These are phyloP conservation scores for Mustela lutreola DNA, from an alignment of 2,113 vertebrate genomes.

Conservation along the genomic window DNA sequence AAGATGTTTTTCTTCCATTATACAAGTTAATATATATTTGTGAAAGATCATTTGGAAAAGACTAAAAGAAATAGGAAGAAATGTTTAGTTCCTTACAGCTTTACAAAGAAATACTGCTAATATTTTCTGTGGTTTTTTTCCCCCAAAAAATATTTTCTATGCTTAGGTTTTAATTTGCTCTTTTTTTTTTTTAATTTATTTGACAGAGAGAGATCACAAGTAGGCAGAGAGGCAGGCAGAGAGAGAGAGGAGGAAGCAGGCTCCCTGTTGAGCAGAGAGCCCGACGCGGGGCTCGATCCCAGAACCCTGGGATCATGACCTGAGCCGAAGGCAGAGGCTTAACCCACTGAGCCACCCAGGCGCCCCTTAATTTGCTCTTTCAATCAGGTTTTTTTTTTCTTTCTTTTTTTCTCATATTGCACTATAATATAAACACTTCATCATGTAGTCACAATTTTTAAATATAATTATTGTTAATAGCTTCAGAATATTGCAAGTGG, in stretches of 20 bases:
- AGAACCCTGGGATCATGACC: too few relatives aligned
- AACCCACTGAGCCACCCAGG: too few relatives aligned
- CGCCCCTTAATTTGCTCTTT: not conserved
- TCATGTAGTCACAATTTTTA: not conserved
- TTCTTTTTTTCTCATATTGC: constrained; percentile 57
- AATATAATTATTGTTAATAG: constrained; percentile 22
- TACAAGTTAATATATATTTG: not conserved
- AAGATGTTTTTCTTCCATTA: not conserved
- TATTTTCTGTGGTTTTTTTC: not conserved
- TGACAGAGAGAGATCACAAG: too few relatives aligned
- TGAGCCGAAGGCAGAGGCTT: too few relatives aligned
- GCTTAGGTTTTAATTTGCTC: not conserved
- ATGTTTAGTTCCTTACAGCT: not conserved
- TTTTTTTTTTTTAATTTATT: not conserved
- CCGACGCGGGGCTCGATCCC: too few relatives aligned
- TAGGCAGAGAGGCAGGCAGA: too few relatives aligned
- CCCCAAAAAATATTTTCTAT: not conserved
- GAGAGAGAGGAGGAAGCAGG: too few relatives aligned
- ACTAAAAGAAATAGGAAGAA: not conserved
- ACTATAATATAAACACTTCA: constrained; percentile 7
- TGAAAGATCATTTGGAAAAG: constrained; percentile 12
- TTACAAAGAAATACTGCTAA: not conserved
- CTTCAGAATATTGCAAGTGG: constrained; percentile 19
- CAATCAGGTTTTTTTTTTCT: constrained; percentile 28
- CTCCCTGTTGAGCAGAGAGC: too few relatives aligned